Base-by-base conservation (phyloP, 2,888 invertebrate species). In the Ennomos erosarius region DNA sequence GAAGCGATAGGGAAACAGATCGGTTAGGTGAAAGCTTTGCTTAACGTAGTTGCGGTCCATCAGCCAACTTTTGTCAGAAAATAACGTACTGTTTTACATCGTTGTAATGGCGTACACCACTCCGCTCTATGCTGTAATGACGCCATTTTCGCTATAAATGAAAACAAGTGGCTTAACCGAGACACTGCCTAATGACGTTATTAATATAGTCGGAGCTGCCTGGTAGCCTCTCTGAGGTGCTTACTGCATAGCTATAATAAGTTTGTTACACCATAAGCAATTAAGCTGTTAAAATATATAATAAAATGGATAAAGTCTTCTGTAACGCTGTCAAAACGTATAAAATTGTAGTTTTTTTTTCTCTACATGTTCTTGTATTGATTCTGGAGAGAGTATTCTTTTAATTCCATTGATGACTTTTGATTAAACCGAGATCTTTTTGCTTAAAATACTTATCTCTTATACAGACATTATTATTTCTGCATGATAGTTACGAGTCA, bases 81-180 rank as follows among this genome's bases (percentile, higher is more conserved):
- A 45, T 55, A 42, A 10, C 5, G 1, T 35, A 50, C 59, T 59
- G 55, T 38, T 12, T 1, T 59, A 36, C 12, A 51, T n/a, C 11
- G 59, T 13, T 76, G 62, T 83, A 84, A 84, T 83, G 81, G 82
- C 70, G 69, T 78, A 83, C 84, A 84, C 73, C 83, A 82, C 82
- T 85, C 78, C 78, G 84, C 85, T 84, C 84, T 87, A 85, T 84
- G 78, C 76, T 64, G 71, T 85, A 86, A 85, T 82, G 86, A 85
- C 81, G 73, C 82, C 82, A 84, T 85, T 83, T 67, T 71, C 73
- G 71, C 74, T 75, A 79, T 76, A 86, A 86, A 86, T 85, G 85
- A 85, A 84, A 84, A 85, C 83, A 85, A 85, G 84, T 86, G 81
- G 82, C 75, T 76, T 75, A 76, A 75, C 78, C 71, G 78, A 76